These are phyloP conservation scores for Drosophila sp. DNA, from an alignment of 1,140 invertebrate genomes.

Conservation along the genomic window DNA sequence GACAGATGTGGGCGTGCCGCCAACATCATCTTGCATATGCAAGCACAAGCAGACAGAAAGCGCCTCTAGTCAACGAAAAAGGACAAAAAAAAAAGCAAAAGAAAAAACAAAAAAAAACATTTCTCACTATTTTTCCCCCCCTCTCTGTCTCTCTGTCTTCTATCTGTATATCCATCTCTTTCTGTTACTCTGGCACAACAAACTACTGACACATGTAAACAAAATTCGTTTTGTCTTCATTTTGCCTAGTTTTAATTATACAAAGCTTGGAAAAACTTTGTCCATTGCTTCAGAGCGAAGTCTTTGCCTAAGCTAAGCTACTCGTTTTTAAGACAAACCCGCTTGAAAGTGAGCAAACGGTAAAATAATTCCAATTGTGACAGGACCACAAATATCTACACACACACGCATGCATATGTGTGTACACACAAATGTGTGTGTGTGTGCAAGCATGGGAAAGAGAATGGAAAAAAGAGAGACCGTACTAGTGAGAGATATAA, in stretches of 20 bases:
- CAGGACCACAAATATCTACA: background rate
- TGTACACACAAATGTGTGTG: background rate
- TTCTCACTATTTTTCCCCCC: background rate
- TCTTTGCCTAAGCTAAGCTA: background rate
- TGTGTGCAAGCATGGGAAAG: background rate
- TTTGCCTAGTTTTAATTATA: conserved; percentile 73
- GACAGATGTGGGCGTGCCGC: conserved; percentile 3
- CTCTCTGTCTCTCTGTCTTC: background rate
- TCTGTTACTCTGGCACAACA: conserved; percentile 55
- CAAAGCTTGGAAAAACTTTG: conserved; percentile 68
- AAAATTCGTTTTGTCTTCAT: conserved; percentile 67
- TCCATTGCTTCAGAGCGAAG: conserved; percentile 26
- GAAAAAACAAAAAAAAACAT: conserved; percentile 14
- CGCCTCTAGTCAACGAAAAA: conserved; percentile 1
- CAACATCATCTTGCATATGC: conserved; percentile 52
- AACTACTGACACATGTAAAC: conserved; percentile 73
- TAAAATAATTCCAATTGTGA: conserved; percentile 32
- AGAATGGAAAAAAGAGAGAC: background rate
- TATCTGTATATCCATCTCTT: conserved; percentile 22
- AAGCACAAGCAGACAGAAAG: conserved; percentile 30
- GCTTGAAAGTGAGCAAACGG: conserved; percentile 46
- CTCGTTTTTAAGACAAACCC: background rate
- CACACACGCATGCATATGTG: background rate
- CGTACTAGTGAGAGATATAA: too few species aligned
- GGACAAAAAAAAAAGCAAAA: conserved; percentile 36